A percentile compares a stretch with the other conserved stretches of the same genome.
Conservation (phyloP, 2,888 invertebrate species). For the Timema podura region DNA sequence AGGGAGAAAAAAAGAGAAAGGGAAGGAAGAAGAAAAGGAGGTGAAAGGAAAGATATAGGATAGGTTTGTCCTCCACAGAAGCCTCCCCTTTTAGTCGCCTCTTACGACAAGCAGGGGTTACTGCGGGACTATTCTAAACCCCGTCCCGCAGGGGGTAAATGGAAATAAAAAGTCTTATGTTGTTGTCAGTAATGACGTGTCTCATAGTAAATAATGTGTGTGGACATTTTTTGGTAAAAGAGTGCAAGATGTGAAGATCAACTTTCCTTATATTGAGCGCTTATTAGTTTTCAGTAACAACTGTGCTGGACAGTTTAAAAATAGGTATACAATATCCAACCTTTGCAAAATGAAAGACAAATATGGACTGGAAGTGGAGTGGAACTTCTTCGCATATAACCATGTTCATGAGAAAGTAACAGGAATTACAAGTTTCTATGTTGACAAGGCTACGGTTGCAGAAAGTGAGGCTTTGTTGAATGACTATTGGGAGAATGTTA, state of each 20-base stretch:
- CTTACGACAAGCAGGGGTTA: too few species aligned
- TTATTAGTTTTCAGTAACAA: constrained; percentile 3
- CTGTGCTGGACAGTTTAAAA: constrained; percentile 4
- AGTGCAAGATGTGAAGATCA: neutral
- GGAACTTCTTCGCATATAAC: constrained; percentile 7
- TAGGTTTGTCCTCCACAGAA: too few species aligned
- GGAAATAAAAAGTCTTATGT: neutral
- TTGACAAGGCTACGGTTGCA: constrained; percentile 6
- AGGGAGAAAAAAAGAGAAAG: too few species aligned
- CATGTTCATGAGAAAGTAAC: too few species aligned
- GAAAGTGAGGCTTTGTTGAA: neutral
- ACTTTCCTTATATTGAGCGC: neutral
- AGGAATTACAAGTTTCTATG: neutral
- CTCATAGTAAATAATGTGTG: constrained; percentile 11
- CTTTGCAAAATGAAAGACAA: constrained; percentile 1
- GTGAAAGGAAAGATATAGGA: too few species aligned
- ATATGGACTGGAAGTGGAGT: neutral
- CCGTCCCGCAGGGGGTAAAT: too few species aligned
- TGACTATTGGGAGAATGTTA: neutral
- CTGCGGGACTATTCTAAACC: too few species aligned
- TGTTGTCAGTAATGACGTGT: constrained; percentile 7
- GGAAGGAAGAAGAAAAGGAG: too few species aligned
- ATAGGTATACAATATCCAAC: constrained; percentile 4
- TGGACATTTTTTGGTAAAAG: neutral
- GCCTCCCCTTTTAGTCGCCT: too few species aligned